Percentiles rank a stretch among this genome's conserved stretches.
Conservation (phyloP, 2,888 invertebrate species). For the Gymnocheta viridis region DNA sequence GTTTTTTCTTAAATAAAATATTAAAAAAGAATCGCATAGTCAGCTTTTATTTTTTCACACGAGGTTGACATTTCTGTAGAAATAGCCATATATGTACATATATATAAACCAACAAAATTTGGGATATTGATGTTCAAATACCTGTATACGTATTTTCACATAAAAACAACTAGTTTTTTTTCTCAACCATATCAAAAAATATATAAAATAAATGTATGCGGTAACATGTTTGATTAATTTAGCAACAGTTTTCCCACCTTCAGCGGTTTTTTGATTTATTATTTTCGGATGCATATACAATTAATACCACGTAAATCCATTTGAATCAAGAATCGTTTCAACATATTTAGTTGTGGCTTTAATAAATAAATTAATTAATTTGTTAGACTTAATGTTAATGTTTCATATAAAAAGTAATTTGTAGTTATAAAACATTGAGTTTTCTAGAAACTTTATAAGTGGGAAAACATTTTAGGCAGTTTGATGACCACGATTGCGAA, state of each 20-base stretch:
- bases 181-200: background rate
- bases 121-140: background rate
- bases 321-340: background rate
- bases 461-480: background rate
- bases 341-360: background rate
- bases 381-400: background rate
- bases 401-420: slow-evolving; percentile 1
- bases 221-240: slow-evolving; percentile 21
- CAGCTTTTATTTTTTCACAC: too few species aligned
- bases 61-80: too few species aligned
- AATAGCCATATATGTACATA: too few species aligned
- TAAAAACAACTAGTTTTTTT: slow-evolving; percentile 11
- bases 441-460: slow-evolving; percentile 4
- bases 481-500: background rate
- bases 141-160: background rate
- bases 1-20: too few species aligned
- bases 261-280: background rate
- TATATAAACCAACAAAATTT: background rate
- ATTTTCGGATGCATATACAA: background rate
- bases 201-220: background rate
- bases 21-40: too few species aligned
- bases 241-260: slow-evolving; percentile 1
- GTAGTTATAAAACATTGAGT: background rate
- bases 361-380: background rate
- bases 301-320: background rate